Percentiles rank a stretch among this genome's conserved stretches.
Conservation (phyloP, 2,113 vertebrate species). For the Catharus bicknelli region DNA sequence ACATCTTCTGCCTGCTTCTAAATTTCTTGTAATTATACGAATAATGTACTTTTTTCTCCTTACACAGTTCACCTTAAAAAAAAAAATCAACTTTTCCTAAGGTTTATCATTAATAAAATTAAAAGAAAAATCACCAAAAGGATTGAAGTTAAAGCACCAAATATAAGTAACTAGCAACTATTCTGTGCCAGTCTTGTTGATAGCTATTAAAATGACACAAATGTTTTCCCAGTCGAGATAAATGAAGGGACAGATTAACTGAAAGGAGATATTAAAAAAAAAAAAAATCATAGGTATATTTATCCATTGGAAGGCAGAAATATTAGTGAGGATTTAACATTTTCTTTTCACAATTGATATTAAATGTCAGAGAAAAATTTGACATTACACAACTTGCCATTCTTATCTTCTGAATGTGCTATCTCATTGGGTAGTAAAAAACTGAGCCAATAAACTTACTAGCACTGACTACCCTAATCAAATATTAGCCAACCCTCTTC, state of each 20-base stretch:
- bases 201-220: not conserved
- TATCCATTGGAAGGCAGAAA: not conserved
- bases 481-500: not conserved
- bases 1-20: not conserved
- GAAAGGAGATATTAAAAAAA: not conserved
- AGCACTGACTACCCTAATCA: not conserved
- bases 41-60: not conserved
- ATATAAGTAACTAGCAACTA: not conserved
- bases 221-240: not conserved
- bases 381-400: not conserved
- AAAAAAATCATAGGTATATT: not conserved
- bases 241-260: not conserved
- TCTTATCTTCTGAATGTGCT: not conserved
- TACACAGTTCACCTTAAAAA: not conserved
- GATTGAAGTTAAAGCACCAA: not conserved
- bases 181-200: not conserved
- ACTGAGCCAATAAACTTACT: not conserved
- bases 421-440: not conserved
- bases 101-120: not conserved
- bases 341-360: not conserved
- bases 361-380: not conserved
- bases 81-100: not conserved
- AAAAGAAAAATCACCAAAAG: not conserved
- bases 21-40: not conserved
- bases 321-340: not conserved